A percentile compares a stretch with the other conserved stretches of the same genome.
Evolutionary conservation across 2,797 vertebrate genomes (phyloP).

Genomic region (Jordanella pulchra): DNA sequence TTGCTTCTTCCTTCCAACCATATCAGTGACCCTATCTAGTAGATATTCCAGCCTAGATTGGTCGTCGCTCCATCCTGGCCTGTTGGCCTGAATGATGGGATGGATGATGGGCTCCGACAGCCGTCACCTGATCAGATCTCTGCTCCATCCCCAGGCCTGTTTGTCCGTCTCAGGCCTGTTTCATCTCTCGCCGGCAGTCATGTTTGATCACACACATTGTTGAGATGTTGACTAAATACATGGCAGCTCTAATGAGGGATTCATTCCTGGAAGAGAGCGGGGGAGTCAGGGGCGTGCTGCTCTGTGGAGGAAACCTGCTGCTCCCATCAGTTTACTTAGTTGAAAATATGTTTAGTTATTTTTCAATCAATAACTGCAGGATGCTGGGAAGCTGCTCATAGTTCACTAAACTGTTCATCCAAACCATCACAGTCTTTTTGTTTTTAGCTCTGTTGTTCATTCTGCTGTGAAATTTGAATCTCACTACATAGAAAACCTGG

Average conservation of each 20-base stretch:
- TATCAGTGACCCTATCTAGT: not conserved
- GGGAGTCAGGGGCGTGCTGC: not conserved
- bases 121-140: constrained; percentile 23
- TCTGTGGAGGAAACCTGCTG: not conserved
- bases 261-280: not conserved
- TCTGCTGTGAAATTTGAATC: not conserved
- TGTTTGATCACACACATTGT: constrained; percentile 20
- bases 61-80: not conserved
- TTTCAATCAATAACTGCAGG: not conserved
- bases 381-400: not conserved
- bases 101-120: constrained; percentile 30
- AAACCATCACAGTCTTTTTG: not conserved
- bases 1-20: constrained; percentile 1
- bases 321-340: not conserved
- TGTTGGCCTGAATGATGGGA: constrained; percentile 29
- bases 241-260: not conserved
- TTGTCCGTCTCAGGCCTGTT: not conserved
- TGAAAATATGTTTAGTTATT: not conserved
- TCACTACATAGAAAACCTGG: not conserved
- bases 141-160: not conserved
- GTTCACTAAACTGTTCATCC: not conserved
- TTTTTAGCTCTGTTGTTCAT: not conserved
- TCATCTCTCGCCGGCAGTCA: constrained; percentile 1
- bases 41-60: not conserved
- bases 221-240: constrained; percentile 12